A percentile compares a stretch with the other conserved stretches of the same genome.
These are phyloP conservation scores for Cyprinodon brontotheroides DNA, from an alignment of 2,113 vertebrate genomes.

Conservation along the genomic window DNA sequence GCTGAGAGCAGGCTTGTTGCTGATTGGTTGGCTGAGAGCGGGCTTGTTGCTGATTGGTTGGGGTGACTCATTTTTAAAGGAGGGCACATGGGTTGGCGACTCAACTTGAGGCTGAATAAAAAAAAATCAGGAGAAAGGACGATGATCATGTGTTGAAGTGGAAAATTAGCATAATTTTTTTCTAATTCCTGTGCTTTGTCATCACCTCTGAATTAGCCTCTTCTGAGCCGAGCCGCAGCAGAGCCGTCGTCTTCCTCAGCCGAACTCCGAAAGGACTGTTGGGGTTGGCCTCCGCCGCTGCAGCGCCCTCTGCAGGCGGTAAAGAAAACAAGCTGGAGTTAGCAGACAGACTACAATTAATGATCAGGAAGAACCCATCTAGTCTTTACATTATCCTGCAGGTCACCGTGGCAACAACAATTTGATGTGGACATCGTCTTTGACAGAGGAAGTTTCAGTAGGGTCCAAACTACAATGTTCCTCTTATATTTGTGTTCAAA, in stretches of 20 bases:
- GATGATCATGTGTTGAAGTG: not conserved
- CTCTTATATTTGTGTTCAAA: no score
- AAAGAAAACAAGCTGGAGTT: not conserved
- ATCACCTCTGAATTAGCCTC: constrained; percentile 65
- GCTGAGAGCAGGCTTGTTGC: constrained; percentile 8
- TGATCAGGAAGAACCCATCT: not conserved
- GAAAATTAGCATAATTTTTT: not conserved
- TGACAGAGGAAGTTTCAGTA: no score
- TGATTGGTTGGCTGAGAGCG: constrained; percentile 37
- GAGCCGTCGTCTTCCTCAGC: constrained; percentile 81
- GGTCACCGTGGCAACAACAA: no score
- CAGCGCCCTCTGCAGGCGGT: constrained; percentile 38
- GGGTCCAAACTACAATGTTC: no score
- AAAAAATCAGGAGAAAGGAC: not conserved
- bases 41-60: constrained; percentile 47
- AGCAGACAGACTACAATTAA: not conserved
- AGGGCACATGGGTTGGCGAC: constrained; percentile 24
- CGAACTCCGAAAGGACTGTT: constrained; percentile 86
- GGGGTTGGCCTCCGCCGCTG: constrained; percentile 47
- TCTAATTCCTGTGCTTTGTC: not conserved
- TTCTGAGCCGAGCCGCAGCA: constrained; percentile 77
- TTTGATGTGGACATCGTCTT: no score
- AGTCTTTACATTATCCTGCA: no score
- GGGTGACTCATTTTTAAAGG: constrained; percentile 25
- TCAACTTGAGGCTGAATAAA: constrained; percentile 39